Evolutionary conservation across 2,888 invertebrate species (phyloP).

Genomic region (Luperina testacea): DNA sequence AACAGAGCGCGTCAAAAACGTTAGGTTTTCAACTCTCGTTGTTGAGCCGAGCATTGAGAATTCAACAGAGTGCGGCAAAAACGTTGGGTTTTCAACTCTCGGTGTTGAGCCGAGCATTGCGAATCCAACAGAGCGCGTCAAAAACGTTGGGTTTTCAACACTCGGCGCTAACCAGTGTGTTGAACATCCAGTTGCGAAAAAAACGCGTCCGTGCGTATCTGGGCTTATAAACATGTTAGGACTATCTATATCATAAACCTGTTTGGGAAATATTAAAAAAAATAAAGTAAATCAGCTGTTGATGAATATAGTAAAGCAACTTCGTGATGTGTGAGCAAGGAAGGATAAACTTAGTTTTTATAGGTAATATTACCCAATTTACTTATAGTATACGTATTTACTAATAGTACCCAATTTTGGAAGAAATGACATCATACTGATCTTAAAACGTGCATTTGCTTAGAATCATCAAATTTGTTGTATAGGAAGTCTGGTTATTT

Average conservation of each 20-base stretch:
- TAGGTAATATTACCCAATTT: too few species aligned
- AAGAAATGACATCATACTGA: constrained; percentile 2
- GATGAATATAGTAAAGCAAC: not conserved
- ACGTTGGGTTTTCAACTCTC: too few species aligned
- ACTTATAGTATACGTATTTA: too few species aligned
- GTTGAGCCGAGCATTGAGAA: too few species aligned
- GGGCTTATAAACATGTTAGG: not conserved
- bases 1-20: too few species aligned
- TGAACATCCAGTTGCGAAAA: too few species aligned
- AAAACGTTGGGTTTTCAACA: too few species aligned
- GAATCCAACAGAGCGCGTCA: not conserved
- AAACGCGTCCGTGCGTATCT: not conserved
- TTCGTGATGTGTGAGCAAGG: not conserved
- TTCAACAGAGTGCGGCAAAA: too few species aligned
- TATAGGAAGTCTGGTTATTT: constrained; percentile 2
- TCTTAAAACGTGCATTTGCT: constrained; percentile 1
- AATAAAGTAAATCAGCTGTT: constrained; percentile 34
- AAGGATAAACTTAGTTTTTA: constrained; percentile 13
- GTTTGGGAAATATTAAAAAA: constrained; percentile 19
- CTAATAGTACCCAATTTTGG: not conserved
- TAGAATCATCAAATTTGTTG: not conserved
- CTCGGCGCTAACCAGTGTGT: too few species aligned
- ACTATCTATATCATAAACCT: not conserved
- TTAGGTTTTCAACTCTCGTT: too few species aligned
- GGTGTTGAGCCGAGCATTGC: not conserved